Evolutionary conservation across 1,140 invertebrate genomes (phyloP), one percentile per base, ranked within the genome.

Genomic region (Eupeodes corollae): DNA sequence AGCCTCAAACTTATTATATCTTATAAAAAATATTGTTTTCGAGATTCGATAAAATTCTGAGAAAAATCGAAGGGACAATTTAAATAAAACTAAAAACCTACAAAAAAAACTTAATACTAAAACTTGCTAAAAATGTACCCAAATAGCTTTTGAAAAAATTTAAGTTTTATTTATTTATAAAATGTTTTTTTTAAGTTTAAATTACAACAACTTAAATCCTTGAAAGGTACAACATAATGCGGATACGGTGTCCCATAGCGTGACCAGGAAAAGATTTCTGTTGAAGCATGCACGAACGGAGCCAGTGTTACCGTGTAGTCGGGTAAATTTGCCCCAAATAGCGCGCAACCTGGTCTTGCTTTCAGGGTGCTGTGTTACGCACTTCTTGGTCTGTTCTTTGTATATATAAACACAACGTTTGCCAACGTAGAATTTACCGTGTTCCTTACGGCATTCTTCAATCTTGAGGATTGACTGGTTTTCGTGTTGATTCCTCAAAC

Each of bases 251-350:
- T 59, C 96, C 96, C 88, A 99, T 99, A 44, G 95, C 95, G 57
- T 87, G 85, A 39, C 92, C 86, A 33, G 96, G 96, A 52, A n/a
- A n/a, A 99, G 77, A 77, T 99, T 99, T 61, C 79, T 83, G 70
- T 82, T 86, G 80, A 99, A 99, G 66, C 96, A 96, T n/a, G 97
- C 97, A 56, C 96, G 77, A 0, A 99, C 93, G 38, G 85, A 81
- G 54, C 96, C 97, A 60, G 85, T 86, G 70, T 88, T 94, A 52
- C 97, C 97, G 74, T 99, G 97, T n/a, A 90, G 79, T 53, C 94
- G 78, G 5, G 93, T 98, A 26, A 99, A 87, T 74, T 98, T 98
- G 43, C 97, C 97, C 96, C 96, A 99, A 68, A 99, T 97, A n/a
- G 93, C 91, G 44, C 96, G 82, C 51, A 98, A 76, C 62, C 88